Conservation (phyloP, 2,113 vertebrate species). For the Gymnogyps californianus region DNA sequence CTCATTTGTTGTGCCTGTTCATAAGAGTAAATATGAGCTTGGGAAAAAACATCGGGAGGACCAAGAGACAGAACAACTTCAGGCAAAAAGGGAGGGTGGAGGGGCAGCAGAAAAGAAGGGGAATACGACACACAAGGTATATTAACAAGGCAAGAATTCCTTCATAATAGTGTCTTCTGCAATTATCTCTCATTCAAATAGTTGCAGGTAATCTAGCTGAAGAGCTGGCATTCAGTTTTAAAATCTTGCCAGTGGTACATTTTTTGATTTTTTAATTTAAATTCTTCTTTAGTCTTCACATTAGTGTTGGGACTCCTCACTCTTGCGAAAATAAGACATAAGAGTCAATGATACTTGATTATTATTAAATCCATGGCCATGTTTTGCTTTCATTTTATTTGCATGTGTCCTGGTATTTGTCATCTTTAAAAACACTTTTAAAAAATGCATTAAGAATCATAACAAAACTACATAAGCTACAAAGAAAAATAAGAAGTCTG, state of each 20-base stretch:
- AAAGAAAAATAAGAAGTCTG: background rate
- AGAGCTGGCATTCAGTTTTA: background rate
- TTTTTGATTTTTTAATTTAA: background rate
- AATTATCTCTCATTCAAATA: background rate
- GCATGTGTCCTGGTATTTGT: background rate
- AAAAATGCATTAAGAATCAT: background rate
- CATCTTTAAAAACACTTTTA: background rate
- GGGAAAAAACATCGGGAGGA: background rate
- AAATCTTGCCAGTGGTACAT: background rate
- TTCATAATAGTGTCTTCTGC: background rate
- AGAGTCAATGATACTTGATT: background rate
- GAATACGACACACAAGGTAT: background rate
- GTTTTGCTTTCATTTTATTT: background rate
- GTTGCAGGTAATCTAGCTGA: background rate
- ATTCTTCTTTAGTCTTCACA: background rate
- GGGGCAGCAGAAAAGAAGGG: background rate
- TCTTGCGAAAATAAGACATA: background rate
- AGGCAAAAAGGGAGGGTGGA: background rate
- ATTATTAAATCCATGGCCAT: background rate
- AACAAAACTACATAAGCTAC: background rate
- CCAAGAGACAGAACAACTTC: background rate
- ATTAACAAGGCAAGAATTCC: background rate
- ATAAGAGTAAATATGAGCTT: background rate
- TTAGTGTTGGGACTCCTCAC: background rate
- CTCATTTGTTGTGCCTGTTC: background rate